Base-by-base conservation (phyloP, 2,113 vertebrate genomes). In the Rhegmatorhina hoffmannsi region DNA sequence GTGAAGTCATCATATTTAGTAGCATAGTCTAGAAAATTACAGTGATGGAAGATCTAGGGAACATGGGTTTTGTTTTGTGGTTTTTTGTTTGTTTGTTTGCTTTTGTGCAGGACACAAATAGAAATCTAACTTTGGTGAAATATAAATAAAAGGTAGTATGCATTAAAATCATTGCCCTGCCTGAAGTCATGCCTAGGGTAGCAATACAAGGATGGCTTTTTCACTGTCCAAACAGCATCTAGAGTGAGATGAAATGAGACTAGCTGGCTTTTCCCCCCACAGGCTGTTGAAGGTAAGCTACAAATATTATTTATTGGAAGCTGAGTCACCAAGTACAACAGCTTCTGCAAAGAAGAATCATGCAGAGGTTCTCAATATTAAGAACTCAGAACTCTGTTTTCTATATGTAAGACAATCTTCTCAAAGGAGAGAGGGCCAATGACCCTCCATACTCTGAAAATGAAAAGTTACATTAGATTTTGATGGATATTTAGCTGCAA, bases 251-350 rank as follows among this genome's bases (percentile, higher is more conserved):
- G 1, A 82, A 67, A 21, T 55, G 6, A 31, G 7, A 50, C 8
- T 23, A 44, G 5, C 13, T 92, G 25, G 11, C 16, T 40, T 78
- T 59, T 7, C 0, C 2, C 21, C 3, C 6, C 7, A 38, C 2
- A n/a, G 62, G 14, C 10, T 60, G 7, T 29, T 60, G 34, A 89
- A 81, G 36, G 8, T 14, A 84, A 77, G 12, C 10, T 69, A 56
- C 13, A 36, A 86, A 24, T 16, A 4, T 38, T 83, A 36, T 60
- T 94, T 80, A 19, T 49, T 60, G 26, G 21, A 83, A 89, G 36
- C 0, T 5, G 11, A 83, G 18, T 62, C 2, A 4, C 10, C 3
- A 33, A 9, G 6, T 64, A 40, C 12, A 26, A 53, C 21, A 62
- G 25, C 6, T 44, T 76, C 44, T 89, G 19, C 31, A 17, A 91